Evolutionary conservation across 1,140 invertebrate genomes (phyloP).

Genomic region (Brachionus calyciflorus): DNA sequence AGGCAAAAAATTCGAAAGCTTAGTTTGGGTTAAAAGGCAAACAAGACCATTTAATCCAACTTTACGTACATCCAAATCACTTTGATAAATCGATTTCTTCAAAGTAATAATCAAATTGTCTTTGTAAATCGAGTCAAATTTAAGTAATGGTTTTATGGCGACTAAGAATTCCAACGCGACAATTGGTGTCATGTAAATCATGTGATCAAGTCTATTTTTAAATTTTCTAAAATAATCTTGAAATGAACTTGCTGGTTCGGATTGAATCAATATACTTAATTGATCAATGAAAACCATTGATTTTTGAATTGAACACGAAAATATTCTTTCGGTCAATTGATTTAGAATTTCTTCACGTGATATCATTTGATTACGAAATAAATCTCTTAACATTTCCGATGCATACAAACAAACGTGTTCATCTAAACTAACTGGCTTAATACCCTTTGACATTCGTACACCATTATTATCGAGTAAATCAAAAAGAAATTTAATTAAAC

Average conservation of each 20-base stretch:
- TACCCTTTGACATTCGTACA: neutral
- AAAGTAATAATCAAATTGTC: constrained; percentile 22
- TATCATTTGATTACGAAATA: neutral
- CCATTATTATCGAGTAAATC: constrained; percentile 32
- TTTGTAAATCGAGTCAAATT: constrained; percentile 36
- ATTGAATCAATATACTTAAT: constrained; percentile 24
- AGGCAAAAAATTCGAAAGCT: constrained; percentile 25
- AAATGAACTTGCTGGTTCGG: constrained; percentile 32
- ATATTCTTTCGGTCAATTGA: constrained; percentile 32
- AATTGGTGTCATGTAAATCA: constrained; percentile 18
- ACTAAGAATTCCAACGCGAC: constrained; percentile 31
- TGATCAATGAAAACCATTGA: constrained; percentile 41
- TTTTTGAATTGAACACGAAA: constrained; percentile 7
- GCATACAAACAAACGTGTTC: constrained; percentile 7
- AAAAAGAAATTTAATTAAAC: constrained; percentile 28
- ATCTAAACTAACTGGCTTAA: neutral
- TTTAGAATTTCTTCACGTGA: constrained; percentile 12
- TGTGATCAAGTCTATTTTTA: constrained; percentile 42
- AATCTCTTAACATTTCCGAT: constrained; percentile 27
- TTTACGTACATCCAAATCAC: constrained; percentile 36
- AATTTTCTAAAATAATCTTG: constrained; percentile 29
- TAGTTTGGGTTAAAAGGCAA: constrained; percentile 31
- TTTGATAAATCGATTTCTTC: constrained; percentile 40
- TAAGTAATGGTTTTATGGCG: constrained; percentile 34
- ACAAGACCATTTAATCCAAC: constrained; percentile 42